Evolutionary conservation across 2,113 vertebrate genomes (phyloP).

Genomic region (Melospiza georgiana): DNA sequence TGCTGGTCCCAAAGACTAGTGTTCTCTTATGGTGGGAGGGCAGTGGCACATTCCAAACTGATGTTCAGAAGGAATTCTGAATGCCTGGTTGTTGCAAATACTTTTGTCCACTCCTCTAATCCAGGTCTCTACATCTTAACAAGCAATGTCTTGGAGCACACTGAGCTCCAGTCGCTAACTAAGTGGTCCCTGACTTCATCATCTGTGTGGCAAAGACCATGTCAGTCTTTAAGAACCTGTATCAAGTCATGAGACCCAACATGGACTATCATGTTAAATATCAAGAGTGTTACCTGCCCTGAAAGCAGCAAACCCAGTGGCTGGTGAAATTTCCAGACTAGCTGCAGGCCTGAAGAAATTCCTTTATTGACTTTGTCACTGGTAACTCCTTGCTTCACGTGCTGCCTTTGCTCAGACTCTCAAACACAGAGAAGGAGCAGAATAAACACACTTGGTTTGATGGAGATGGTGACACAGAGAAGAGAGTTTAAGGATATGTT

Average conservation of each 20-base stretch:
- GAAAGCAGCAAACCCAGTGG: not conserved
- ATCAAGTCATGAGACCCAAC: not conserved
- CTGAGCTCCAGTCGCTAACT: fast-evolving
- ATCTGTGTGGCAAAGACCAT: not conserved
- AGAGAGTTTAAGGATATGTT: not conserved
- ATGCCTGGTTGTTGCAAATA: not conserved
- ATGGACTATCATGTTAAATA: not conserved
- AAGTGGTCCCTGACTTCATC: not conserved
- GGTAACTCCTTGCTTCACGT: not conserved
- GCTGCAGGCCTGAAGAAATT: not conserved
- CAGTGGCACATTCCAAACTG: not conserved
- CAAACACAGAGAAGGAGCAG: not conserved
- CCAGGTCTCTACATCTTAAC: not conserved
- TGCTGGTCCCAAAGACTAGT: not conserved
- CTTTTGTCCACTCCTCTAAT: not conserved
- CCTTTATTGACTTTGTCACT: not conserved
- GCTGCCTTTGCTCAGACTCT: not conserved
- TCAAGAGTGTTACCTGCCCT: not conserved
- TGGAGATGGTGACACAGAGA: not conserved
- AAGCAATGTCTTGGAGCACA: not conserved
- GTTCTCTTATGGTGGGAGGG: fast-evolving
- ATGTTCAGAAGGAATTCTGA: not conserved
- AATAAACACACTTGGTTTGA: not conserved
- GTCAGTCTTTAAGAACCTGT: not conserved
- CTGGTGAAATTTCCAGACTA: not conserved